Percentiles rank a stretch among this genome's conserved stretches.
These are phyloP conservation scores for Drosophila truncata DNA, from an alignment of 1,140 invertebrate genomes.

Conservation along the genomic window DNA sequence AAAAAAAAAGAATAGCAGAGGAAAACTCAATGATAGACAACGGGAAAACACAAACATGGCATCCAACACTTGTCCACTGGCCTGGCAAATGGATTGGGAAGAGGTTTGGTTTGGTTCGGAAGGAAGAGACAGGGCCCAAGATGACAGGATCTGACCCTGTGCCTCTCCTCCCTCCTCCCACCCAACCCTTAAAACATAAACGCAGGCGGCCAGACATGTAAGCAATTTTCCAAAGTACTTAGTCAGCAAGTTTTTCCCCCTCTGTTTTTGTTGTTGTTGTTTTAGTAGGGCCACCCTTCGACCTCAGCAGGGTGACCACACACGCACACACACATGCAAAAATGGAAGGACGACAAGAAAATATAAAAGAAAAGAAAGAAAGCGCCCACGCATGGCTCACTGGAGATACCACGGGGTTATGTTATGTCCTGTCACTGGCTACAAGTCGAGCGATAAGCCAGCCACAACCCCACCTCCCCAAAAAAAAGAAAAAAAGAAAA, in stretches of 20 bases:
- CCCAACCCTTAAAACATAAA: conserved; percentile 40
- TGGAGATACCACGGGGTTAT: conserved; percentile 76
- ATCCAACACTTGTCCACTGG: conserved; percentile 73
- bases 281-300: conserved; percentile 13
- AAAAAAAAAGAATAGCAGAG: neutral
- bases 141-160: conserved; percentile 11
- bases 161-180: neutral
- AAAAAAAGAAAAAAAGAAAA: neutral
- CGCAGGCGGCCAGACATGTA: conserved; percentile 68
- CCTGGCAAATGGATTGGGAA: conserved; percentile 50
- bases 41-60: conserved; percentile 72
- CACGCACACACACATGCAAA: conserved; percentile 23
- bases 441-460: conserved; percentile 62
- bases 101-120: neutral
- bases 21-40: conserved; percentile 40
- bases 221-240: conserved; percentile 83
- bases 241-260: conserved; percentile 80
- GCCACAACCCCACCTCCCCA: conserved; percentile 1
- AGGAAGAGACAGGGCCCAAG: neutral
- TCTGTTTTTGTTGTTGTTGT: conserved; percentile 25
- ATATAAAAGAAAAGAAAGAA: conserved; percentile 3
- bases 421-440: conserved; percentile 83
- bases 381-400: conserved; percentile 68
- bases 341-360: conserved; percentile 6
- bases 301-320: conserved; percentile 63